phyloP scores from a whole-genome alignment of 2,113 vertebrate species.

The Cinclus cinclus region DNA sequence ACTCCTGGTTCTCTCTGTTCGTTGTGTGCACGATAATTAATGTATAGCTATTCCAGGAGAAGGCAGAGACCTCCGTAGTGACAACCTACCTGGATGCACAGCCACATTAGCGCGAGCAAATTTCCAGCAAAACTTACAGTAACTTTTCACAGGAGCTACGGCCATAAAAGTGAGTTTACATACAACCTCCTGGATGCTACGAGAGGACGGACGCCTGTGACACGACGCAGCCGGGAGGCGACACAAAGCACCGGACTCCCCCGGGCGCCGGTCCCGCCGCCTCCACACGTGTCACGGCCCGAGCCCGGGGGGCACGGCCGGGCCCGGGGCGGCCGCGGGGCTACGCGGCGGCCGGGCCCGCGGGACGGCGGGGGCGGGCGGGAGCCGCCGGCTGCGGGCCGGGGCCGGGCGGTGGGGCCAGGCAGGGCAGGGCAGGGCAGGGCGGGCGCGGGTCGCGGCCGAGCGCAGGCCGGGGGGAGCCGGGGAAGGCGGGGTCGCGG shows the following conservation, averaged over 20 bases:
- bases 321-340: not conserved
- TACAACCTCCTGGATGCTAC: not conserved
- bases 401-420: too few relatives aligned
- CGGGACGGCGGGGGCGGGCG: too few relatives aligned
- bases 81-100: not conserved
- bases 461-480: too few relatives aligned
- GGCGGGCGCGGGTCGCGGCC: too few relatives aligned
- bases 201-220: not conserved
- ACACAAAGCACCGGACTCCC: not conserved
- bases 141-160: not conserved
- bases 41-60: not conserved
- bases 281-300: not conserved
- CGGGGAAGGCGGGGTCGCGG: too few relatives aligned
- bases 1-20: not conserved
- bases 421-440: too few relatives aligned
- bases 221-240: not conserved
- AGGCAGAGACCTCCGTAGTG: not conserved
- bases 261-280: not conserved
- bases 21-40: accelerated
- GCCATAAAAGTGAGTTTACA: not conserved
- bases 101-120: not conserved
- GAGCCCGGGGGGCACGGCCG: not conserved
- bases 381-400: too few relatives aligned
- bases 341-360: not conserved
- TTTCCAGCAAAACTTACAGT: not conserved